phyloP scores from a whole-genome alignment of 2,113 vertebrate genomes.

The Mellivora capensis region DNA sequence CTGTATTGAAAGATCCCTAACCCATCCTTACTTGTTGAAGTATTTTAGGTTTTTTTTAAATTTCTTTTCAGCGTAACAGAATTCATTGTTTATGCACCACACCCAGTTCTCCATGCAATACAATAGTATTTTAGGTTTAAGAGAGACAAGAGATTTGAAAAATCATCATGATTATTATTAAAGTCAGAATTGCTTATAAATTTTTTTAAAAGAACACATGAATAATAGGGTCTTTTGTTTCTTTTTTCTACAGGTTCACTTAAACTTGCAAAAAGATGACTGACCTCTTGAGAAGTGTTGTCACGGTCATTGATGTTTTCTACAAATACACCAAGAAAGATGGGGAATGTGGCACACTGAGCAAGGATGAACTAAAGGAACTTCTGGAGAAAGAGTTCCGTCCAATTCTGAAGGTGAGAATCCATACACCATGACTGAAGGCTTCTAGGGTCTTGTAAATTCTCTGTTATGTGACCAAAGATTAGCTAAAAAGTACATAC shows the following conservation, averaged over 20 bases:
- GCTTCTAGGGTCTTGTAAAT: neutral
- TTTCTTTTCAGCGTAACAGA: too few relatives aligned
- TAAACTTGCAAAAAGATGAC: slow-evolving; percentile 76
- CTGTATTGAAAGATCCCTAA: neutral
- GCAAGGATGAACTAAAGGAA: slow-evolving; percentile 74
- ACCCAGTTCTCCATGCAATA: too few relatives aligned
- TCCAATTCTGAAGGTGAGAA: slow-evolving; percentile 71
- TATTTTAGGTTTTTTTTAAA: neutral
- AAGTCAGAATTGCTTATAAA: neutral
- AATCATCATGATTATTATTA: neutral
- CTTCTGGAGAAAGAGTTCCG: slow-evolving; percentile 76
- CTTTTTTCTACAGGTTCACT: slow-evolving; percentile 60
- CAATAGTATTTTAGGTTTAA: neutral
- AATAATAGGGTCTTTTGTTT: neutral
- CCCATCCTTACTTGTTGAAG: neutral
- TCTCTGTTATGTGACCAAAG: neutral
- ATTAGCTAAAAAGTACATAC: neutral
- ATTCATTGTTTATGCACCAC: too few relatives aligned
- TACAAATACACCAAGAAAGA: slow-evolving; percentile 70
- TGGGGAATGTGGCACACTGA: slow-evolving; percentile 65
- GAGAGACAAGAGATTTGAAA: slow-evolving; percentile 15
- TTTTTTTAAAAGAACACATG: slow-evolving; percentile 4
- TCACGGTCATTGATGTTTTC: slow-evolving; percentile 76
- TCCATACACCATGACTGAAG: neutral
- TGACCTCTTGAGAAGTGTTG: slow-evolving; percentile 76